Base-by-base conservation (phyloP, 2,888 invertebrate species). In the Scaptomyza reducta region DNA sequence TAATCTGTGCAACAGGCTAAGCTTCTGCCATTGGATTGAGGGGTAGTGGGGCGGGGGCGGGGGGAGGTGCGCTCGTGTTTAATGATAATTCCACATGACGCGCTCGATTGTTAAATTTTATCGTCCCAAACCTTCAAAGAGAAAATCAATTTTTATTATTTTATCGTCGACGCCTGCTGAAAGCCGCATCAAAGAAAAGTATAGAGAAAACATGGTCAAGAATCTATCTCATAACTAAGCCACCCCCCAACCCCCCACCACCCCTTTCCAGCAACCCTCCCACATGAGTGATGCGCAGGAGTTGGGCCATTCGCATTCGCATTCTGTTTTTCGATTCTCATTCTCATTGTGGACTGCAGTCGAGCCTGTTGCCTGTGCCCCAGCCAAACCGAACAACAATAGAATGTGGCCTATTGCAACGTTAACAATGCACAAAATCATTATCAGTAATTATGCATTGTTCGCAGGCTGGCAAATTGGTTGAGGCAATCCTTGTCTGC, bases 371-470 rank as follows among this genome's bases (percentile, higher is more conserved):
- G 22, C 22, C 9, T 11, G 13, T 61, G 13, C 68, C 6, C n/a
- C n/a, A n/a, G 5, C 27, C 2, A 31, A 31, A 14, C 14, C n/a
- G 7, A 7, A 68, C 79, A 87, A 81, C 87, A 81, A 81, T 85
- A 81, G 87, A 79, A 40, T 38, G 56, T 38, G 57, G 60, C 41
- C 66, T 42, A 72, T 65, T 57, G 66, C 59, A 54, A 65, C 58
- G 62, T 41, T 70, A 85, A 81, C 87, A 81, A 81, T 81, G 86
- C 70, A 76, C 77, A 76, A 81, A 81, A 81, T 87, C 81, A 87
- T 87, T 81, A 87, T 87, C 81, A 85, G 87, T 87, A 87, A 87
- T 81, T 81, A 87, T 81, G 81, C 87, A 81, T 81, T 81, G 86
- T 81, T 84, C 70, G 54, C 64, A 40, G 38, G 57, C 46, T 51